Evolutionary conservation across 1,140 invertebrate genomes (phyloP), one percentile per base, ranked within the genome.

Genomic region (Drosophila pseudoobscura): DNA sequence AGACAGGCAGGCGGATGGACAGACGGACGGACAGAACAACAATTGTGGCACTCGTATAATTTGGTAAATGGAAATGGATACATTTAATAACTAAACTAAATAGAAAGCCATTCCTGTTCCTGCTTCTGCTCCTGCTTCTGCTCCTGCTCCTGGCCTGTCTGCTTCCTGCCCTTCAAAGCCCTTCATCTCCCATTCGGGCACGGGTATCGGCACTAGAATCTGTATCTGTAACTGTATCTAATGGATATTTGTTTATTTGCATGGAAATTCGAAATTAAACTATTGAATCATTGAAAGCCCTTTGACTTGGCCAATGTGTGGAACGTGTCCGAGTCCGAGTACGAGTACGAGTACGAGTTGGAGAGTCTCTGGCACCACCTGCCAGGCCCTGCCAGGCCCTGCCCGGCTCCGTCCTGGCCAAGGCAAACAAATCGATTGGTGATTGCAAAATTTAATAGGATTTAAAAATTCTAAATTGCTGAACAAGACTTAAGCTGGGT

Each of bases 41-140:
- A 84, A 66, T 63, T 75, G 61, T 57, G 71, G 55, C 49, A 22
- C 17, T 45, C 54, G 65, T 59, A 75, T 75, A 78, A 82, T 82
- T 75, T 83, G 51, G 55, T 54, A 79, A 85, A 87, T 87, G 73
- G 77, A 80, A 80, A 80, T 87, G 64, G 73, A 84, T 84, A 85
- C 75, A 63, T 87, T 87, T 87, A 84, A 84, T 87, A 87, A 80
- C 77, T 84, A 60, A 87, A 80, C 82, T 77, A 87, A 84, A 87
- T 70, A 84, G 72, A 85, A 84, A 77, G 62, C 62, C 56, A 71
- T 73, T 44, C 43, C 43, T 43, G 35, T 22, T 29, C 20, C 17
- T 53, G 26, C 6, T 20, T 1, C 20, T 57, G 46, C n/a, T n/a
- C n/a, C n/a, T n/a, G n/a, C n/a, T n/a, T n/a, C n/a, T 49, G 9